These are phyloP conservation scores for Dascyllus trimaculatus DNA, from an alignment of 2,113 vertebrate species.

Conservation along the genomic window DNA sequence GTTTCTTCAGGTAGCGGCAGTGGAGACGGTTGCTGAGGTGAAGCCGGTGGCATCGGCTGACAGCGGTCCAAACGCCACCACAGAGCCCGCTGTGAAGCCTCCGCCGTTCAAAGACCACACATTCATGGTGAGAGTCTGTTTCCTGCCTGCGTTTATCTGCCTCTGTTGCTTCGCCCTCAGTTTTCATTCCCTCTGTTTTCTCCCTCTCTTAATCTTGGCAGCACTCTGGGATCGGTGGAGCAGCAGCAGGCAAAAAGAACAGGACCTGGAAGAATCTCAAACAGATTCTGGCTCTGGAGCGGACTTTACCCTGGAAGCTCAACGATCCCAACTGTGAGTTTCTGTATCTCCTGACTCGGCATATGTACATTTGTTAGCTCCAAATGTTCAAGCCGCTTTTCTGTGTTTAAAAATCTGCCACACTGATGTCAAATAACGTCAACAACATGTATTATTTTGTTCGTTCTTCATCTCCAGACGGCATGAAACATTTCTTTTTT, in stretches of 20 bases:
- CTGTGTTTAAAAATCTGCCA: background rate
- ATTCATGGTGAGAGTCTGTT: conserved; percentile 87
- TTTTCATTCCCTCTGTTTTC: background rate
- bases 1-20: conserved; percentile 61
- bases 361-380: background rate
- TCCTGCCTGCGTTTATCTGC: background rate
- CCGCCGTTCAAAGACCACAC: conserved; percentile 93
- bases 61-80: conserved; percentile 69
- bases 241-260: conserved; percentile 97
- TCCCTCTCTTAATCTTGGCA: conserved; percentile 57
- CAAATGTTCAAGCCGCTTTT: background rate
- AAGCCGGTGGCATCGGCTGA: conserved; percentile 84
- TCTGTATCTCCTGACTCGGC: background rate
- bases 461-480: no score
- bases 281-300: conserved; percentile 96
- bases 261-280: conserved; percentile 99
- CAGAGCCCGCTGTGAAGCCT: conserved; percentile 86
- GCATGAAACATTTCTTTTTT: no score
- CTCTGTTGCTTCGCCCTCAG: background rate
- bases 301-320: conserved; percentile 95
- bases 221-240: conserved; percentile 97
- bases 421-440: background rate
- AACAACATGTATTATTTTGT: no score
- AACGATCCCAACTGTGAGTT: conserved; percentile 95
- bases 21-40: conserved; percentile 85